Conservation (phyloP, 2,113 vertebrate genomes). For the Gobio gobio region DNA sequence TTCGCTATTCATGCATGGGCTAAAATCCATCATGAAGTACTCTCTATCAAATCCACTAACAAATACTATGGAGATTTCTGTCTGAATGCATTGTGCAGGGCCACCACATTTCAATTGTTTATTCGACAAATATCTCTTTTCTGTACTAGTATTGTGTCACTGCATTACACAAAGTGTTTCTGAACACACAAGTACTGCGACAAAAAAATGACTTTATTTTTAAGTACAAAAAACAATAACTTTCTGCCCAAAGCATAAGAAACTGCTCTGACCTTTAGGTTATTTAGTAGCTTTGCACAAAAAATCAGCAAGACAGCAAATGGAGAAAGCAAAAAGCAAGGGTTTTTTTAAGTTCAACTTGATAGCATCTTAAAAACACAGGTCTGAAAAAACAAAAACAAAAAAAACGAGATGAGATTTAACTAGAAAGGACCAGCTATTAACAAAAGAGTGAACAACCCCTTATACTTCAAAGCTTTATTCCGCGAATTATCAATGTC, state of each 20-base stretch:
- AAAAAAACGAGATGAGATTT: too few species aligned
- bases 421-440: too few species aligned
- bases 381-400: too few species aligned
- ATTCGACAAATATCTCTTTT: not conserved
- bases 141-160: not conserved
- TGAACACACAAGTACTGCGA: not conserved
- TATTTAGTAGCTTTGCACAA: not conserved
- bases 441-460: not conserved
- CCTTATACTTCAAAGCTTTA: not conserved
- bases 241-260: not conserved
- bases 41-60: conserved; percentile 40
- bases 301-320: not conserved
- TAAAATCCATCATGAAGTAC: conserved; percentile 1
- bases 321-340: too few species aligned
- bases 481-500: not conserved
- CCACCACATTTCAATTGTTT: conserved; percentile 25
- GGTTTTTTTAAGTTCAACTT: too few species aligned
- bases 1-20: not conserved
- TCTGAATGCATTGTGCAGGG: conserved; percentile 20
- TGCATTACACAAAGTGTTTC: not conserved
- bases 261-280: not conserved
- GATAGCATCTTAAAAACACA: too few species aligned
- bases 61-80: conserved; percentile 47
- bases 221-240: not conserved
- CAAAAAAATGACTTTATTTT: not conserved